These are phyloP conservation scores for Ecliptopera silaceata DNA, from an alignment of 2,888 invertebrate species.

Conservation along the genomic window DNA sequence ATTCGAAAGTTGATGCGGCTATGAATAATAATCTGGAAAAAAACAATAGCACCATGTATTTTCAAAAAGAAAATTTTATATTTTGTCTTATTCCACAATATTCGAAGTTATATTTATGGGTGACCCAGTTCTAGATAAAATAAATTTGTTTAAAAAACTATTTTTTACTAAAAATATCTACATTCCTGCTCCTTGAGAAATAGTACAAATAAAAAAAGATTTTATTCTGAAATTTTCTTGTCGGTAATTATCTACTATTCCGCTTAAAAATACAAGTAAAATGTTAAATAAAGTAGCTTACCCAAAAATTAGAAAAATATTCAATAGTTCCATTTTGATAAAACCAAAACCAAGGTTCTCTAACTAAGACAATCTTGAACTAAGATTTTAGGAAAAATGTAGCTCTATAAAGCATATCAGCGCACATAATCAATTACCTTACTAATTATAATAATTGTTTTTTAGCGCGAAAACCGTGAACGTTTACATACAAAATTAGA, in stretches of 20 bases:
- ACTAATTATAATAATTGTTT: slow-evolving; percentile 11
- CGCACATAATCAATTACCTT: slow-evolving; percentile 14
- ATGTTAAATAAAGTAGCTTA: not conserved
- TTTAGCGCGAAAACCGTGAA: slow-evolving; percentile 3
- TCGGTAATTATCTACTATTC: too few species aligned
- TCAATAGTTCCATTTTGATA: slow-evolving; percentile 3
- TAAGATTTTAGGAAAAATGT: not conserved
- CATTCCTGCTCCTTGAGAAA: too few species aligned
- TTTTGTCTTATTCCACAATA: too few species aligned
- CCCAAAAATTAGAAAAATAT: slow-evolving; percentile 7
- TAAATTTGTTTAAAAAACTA: too few species aligned
- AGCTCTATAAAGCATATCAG: slow-evolving; percentile 1
- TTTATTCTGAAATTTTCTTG: too few species aligned
- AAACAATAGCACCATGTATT: not conserved
- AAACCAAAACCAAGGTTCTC: not conserved
- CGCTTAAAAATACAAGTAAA: not conserved
- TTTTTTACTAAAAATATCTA: too few species aligned
- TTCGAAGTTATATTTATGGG: too few species aligned
- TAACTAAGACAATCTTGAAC: not conserved
- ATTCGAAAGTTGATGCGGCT: not conserved
- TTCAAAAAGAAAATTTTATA: too few species aligned
- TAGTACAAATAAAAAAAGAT: too few species aligned
- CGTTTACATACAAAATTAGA: not conserved
- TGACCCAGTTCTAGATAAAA: too few species aligned
- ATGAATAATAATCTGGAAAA: slow-evolving; percentile 4